Percentiles rank a stretch among this genome's conserved stretches.
These are phyloP conservation scores for Spinus pinus DNA, from an alignment of 2,797 vertebrate species.

Conservation along the genomic window DNA sequence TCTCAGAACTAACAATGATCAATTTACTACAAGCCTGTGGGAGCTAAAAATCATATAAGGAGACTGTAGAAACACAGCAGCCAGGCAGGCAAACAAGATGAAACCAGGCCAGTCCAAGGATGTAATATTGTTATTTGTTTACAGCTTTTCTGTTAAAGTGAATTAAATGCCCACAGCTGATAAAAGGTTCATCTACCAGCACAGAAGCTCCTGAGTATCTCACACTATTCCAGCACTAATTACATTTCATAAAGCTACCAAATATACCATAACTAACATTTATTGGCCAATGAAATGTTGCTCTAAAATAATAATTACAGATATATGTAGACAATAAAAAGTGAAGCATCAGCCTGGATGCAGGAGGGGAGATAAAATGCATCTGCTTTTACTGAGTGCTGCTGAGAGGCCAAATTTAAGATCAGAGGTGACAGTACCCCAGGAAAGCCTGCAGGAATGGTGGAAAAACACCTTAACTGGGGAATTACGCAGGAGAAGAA, in stretches of 20 bases:
- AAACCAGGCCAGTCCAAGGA: constrained; percentile 20
- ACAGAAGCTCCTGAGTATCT: constrained; percentile 22
- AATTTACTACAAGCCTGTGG: constrained; percentile 31
- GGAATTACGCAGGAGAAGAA: neutral
- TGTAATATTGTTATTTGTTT: constrained; percentile 65
- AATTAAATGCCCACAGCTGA: constrained; percentile 65
- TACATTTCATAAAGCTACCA: constrained; percentile 69
- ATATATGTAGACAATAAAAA: constrained; percentile 68
- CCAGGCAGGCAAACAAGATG: constrained; percentile 30
- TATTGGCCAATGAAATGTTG: constrained; percentile 71
- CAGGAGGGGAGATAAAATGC: constrained; percentile 40
- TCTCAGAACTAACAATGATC: constrained; percentile 52
- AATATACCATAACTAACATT: constrained; percentile 72
- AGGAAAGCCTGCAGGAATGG: neutral
- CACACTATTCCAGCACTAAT: constrained; percentile 55
- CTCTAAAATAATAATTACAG: constrained; percentile 70
- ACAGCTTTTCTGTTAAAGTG: constrained; percentile 50
- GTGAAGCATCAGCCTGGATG: neutral
- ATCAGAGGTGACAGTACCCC: neutral
- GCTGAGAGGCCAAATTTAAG: constrained; percentile 13
- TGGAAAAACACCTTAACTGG: neutral
- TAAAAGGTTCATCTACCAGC: constrained; percentile 57
- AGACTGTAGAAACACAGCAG: neutral
- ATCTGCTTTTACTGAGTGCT: neutral
- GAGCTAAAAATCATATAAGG: constrained; percentile 46